These are phyloP conservation scores for Oryzias dopingdopingensis DNA, from an alignment of 2,797 vertebrate genomes.

Conservation along the genomic window DNA sequence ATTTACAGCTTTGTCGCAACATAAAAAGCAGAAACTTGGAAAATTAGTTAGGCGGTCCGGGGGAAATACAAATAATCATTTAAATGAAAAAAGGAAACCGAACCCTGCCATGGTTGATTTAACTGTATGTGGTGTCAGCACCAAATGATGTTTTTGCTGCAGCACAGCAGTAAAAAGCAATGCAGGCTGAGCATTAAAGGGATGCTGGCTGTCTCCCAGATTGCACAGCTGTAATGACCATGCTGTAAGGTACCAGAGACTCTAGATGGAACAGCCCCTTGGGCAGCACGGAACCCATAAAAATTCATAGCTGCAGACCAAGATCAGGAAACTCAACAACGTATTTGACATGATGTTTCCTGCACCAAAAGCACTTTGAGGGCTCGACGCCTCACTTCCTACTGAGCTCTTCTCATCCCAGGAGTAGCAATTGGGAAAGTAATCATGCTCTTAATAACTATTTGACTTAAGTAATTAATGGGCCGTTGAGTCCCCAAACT, in stretches of 20 bases:
- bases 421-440: constrained; percentile 27
- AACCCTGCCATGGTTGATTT: background rate
- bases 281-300: constrained; percentile 52
- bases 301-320: constrained; percentile 68
- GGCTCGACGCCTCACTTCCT: constrained; percentile 12
- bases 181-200: constrained; percentile 30
- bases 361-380: constrained; percentile 17
- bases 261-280: constrained; percentile 39
- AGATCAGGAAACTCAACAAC: constrained; percentile 51
- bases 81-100: background rate
- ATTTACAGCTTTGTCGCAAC: constrained; percentile 48
- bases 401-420: constrained; percentile 22
- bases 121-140: background rate
- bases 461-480: constrained; percentile 48
- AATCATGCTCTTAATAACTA: constrained; percentile 46
- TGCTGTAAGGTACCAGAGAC: constrained; percentile 44
- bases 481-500: constrained; percentile 40
- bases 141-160: constrained; percentile 20
- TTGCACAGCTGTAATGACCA: constrained; percentile 53
- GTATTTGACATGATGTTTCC: constrained; percentile 59
- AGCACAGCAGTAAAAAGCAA: constrained; percentile 3
- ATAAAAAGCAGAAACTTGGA: constrained; percentile 20
- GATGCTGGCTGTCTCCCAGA: constrained; percentile 43
- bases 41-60: constrained; percentile 3
- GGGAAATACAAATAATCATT: constrained; percentile 14